Evolutionary conservation across 92 coral and sea anemone species (phyloP), one percentile per base, ranked within the genome.

Genomic region (Muricea muricata): DNA sequence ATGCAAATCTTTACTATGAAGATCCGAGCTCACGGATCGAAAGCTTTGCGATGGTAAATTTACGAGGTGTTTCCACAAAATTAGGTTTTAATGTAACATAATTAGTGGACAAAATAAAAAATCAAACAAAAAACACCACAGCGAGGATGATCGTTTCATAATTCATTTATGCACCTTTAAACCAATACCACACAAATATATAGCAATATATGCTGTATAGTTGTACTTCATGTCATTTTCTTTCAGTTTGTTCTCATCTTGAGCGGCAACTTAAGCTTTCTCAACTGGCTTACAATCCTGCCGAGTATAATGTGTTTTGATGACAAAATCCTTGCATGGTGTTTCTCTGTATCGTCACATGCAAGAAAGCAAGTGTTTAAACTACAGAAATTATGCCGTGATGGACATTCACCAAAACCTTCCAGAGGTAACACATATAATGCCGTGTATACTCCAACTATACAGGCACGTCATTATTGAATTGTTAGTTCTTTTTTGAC

Each of bases 251-350:
- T 89, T 32, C 82, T 97, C 23, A 97, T 97, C 2, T 87, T 97
- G 78, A 97, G 99, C 75, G 99, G 99, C 33, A 97, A 97, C 74
- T 81, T 97, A 37, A 94, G 99, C 85, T 97, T 97, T 69, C 89
- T 97, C 20, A 97, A 97, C 90, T 97, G 99, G 99, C 89, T 97
- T 58, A 94, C 99, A 15, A 94, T 97, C 84, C 93, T 97, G 14
- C 99, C 99, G 34, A 92, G 98, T 41, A 91, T 97, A 21, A 89
- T 94, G 99, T 94, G 98, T 86, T 89, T 97, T 69, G 99, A 97
- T 87, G 99, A 97, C 89, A 85, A 85, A 39, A 88, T 92, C 26
- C 84, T 97, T 40, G 93, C 88, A 7, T 97, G 89, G 74, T 85
- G 94, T 34, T 97, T 97, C 81, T 69, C 94, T n/a, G 48, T 75